Conservation (phyloP, 2,113 vertebrate genomes). For the Oxygymnocypris stewartii region DNA sequence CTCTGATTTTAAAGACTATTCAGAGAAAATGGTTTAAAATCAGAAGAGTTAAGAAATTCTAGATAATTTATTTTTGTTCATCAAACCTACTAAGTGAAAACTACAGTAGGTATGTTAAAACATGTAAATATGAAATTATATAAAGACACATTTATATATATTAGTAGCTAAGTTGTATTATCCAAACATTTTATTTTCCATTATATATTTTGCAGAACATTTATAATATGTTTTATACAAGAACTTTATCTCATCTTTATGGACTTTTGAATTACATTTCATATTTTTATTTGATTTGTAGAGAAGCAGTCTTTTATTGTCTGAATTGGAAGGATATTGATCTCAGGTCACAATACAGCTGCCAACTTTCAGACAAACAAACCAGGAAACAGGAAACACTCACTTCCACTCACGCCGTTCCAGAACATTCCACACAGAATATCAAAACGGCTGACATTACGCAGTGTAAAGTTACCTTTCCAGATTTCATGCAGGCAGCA, state of each 20-base stretch:
- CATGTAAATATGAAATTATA: constrained; percentile 61
- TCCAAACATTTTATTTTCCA: constrained; percentile 55
- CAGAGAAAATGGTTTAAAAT: constrained; percentile 3
- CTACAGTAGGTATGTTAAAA: constrained; percentile 12
- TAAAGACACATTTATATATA: constrained; percentile 67
- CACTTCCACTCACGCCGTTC: not conserved
- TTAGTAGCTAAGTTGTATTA: constrained; percentile 77
- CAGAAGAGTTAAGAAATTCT: constrained; percentile 10
- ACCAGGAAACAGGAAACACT: constrained; percentile 24
- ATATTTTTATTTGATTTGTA: constrained; percentile 42
- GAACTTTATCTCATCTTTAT: constrained; percentile 40
- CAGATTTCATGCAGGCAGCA: constrained; percentile 16
- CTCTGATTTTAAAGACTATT: constrained; percentile 14
- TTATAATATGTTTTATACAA: constrained; percentile 56
- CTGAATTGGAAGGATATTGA: constrained; percentile 41
- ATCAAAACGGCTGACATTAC: not conserved
- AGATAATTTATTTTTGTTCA: constrained; percentile 17
- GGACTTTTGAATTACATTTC: constrained; percentile 5
- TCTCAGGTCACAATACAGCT: constrained; percentile 48
- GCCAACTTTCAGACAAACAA: constrained; percentile 28
- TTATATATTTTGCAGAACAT: constrained; percentile 70
- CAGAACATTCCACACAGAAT: constrained; percentile 33
- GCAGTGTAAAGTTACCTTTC: not conserved
- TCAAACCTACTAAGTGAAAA: constrained; percentile 17
- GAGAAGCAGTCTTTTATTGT: constrained; percentile 15